Conservation (phyloP, 2,113 vertebrate species). For the Cyprinodon brontotheroides region DNA sequence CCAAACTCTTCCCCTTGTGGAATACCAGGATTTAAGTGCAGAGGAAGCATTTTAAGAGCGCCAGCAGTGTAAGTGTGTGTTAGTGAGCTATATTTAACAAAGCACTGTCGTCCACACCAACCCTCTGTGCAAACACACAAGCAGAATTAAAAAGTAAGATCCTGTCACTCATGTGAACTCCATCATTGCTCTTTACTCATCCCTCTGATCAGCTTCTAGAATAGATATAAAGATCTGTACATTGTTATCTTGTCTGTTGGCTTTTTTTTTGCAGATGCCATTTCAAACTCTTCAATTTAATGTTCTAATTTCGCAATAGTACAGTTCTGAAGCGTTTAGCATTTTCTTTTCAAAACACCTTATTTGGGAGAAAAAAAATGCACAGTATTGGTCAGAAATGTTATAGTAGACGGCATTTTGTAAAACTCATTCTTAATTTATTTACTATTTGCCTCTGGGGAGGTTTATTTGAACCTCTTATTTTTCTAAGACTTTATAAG, state of each 20-base stretch:
- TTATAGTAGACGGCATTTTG: too few species aligned
- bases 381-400: background rate
- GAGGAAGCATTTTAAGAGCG: slow-evolving; percentile 63
- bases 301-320: background rate
- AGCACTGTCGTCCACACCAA: slow-evolving; percentile 40
- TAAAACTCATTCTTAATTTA: too few species aligned
- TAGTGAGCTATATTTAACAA: slow-evolving; percentile 43
- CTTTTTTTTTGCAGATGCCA: background rate
- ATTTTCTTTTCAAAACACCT: too few species aligned
- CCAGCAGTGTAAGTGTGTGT: slow-evolving; percentile 33
- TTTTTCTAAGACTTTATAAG: background rate
- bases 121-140: slow-evolving; percentile 26
- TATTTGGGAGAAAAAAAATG: too few species aligned
- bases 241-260: background rate
- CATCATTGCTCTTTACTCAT: background rate
- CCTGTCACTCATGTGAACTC: slow-evolving; percentile 23
- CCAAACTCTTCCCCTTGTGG: slow-evolving; percentile 34
- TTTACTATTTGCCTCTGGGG: too few species aligned
- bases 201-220: background rate
- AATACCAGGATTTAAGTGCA: slow-evolving; percentile 52
- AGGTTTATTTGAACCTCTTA: too few species aligned
- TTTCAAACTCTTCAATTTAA: background rate
- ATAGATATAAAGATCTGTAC: background rate
- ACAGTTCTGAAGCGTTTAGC: too few species aligned
- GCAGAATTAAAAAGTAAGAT: slow-evolving; percentile 7